These are phyloP conservation scores for Columba janthina DNA, from an alignment of 2,113 vertebrate genomes.

Conservation along the genomic window DNA sequence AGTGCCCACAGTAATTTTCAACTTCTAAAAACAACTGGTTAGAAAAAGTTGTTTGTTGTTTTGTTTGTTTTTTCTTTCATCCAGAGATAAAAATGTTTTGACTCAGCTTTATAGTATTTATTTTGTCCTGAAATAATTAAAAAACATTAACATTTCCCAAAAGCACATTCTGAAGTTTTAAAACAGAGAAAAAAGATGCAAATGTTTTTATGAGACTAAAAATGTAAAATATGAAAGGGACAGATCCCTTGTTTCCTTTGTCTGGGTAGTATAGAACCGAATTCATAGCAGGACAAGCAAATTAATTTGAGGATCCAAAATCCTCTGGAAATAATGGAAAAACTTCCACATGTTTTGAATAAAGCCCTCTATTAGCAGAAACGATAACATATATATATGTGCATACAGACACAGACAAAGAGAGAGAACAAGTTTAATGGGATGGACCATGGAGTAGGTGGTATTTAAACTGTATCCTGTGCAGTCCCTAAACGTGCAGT, in stretches of 20 bases:
- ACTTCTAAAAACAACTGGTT: not conserved
- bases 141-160: not conserved
- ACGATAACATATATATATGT: not conserved
- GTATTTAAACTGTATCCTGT: not conserved
- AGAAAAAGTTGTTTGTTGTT: not conserved
- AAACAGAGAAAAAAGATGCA: not conserved
- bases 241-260: not conserved
- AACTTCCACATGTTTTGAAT: not conserved
- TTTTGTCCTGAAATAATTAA: not conserved
- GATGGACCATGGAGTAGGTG: not conserved
- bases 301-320: not conserved
- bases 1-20: not conserved
- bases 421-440: not conserved
- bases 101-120: not conserved
- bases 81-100: not conserved
- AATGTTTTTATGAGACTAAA: not conserved
- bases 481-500: not conserved
- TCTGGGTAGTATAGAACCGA: not conserved
- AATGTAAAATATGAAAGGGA: not conserved
- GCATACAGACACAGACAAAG: not conserved
- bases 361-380: not conserved
- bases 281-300: not conserved
- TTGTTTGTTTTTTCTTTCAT: not conserved
- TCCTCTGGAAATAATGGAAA: not conserved
- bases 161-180: not conserved